Conservation (phyloP, 2,797 vertebrate genomes). For the Crocodylus rhombifer region DNA sequence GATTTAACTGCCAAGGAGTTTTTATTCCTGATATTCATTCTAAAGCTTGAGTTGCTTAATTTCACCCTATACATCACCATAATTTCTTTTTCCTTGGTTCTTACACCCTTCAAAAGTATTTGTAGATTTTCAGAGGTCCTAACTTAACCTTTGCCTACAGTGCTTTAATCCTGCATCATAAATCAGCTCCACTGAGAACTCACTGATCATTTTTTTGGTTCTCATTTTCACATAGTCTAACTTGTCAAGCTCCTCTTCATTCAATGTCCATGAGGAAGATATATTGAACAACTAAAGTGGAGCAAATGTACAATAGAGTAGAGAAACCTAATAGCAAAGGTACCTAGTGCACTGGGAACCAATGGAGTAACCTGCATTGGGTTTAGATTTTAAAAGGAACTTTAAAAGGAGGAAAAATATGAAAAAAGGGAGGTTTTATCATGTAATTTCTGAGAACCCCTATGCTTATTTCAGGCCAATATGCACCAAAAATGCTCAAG, state of each 20-base stretch:
- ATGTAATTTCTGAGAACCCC: not conserved
- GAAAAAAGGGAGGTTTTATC: not conserved
- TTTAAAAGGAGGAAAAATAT: not conserved
- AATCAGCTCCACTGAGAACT: not conserved
- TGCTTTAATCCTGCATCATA: not conserved
- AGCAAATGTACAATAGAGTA: not conserved
- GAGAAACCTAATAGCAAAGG: not conserved
- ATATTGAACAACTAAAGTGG: not conserved
- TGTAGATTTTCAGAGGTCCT: not conserved
- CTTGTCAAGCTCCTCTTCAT: not conserved
- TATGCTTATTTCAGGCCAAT: constrained; percentile 41
- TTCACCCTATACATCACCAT: not conserved
- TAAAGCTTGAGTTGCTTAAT: not conserved
- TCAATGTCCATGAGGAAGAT: not conserved
- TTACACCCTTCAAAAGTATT: not conserved
- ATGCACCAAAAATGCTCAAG: constrained; percentile 1
- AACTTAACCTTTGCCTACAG: not conserved
- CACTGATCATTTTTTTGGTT: not conserved
- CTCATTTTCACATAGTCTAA: not conserved
- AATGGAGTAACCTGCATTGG: not conserved
- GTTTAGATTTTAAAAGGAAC: constrained; percentile 28
- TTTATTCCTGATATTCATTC: not conserved
- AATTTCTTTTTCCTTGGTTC: not conserved
- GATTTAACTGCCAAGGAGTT: not conserved
- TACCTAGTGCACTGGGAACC: constrained; percentile 22